A percentile compares a stretch with the other conserved stretches of the same genome.
These are phyloP conservation scores for Heliconius erato DNA, from an alignment of 2,888 invertebrate species.

Conservation along the genomic window DNA sequence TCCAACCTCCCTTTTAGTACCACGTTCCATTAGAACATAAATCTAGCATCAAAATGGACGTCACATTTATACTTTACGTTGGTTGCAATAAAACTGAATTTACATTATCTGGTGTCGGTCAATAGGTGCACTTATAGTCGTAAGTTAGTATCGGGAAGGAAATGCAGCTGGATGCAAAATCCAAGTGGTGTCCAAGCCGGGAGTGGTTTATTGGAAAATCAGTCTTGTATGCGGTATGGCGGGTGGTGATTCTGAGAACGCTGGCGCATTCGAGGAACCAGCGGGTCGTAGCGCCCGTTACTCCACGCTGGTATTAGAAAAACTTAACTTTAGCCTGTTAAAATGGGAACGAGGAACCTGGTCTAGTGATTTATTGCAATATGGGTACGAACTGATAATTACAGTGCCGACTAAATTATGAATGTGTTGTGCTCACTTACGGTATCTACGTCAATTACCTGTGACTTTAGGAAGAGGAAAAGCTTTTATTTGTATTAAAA, in stretches of 20 bases:
- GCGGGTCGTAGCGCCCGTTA: conserved; percentile 78
- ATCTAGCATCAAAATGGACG: conserved; percentile 60
- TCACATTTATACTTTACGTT: conserved; percentile 68
- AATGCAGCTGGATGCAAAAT: conserved; percentile 72
- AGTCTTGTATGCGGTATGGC: conserved; percentile 74
- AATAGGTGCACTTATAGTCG: conserved; percentile 63
- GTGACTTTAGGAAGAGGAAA: not conserved
- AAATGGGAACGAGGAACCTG: conserved; percentile 72
- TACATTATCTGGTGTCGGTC: conserved; percentile 56
- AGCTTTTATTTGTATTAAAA: not conserved
- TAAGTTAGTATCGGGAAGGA: conserved; percentile 67
- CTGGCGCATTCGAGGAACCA: conserved; percentile 76
- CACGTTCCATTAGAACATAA: conserved; percentile 62
- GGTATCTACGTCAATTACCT: not conserved
- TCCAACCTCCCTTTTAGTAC: conserved; percentile 66
- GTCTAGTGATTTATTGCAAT: conserved; percentile 77
- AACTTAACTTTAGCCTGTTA: conserved; percentile 77
- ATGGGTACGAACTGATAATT: conserved; percentile 67
- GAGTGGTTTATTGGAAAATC: conserved; percentile 64
- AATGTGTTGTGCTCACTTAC: not conserved
- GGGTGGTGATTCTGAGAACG: conserved; percentile 80
- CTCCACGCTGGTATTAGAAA: conserved; percentile 73
- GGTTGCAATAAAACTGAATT: conserved; percentile 71
- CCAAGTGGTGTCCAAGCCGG: conserved; percentile 66
- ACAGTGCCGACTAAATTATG: conserved; percentile 1